Percentiles rank a stretch among this genome's conserved stretches.
Evolutionary conservation across 2,113 vertebrate species (phyloP).

Genomic region (Ibidorhyncha struthersii): DNA sequence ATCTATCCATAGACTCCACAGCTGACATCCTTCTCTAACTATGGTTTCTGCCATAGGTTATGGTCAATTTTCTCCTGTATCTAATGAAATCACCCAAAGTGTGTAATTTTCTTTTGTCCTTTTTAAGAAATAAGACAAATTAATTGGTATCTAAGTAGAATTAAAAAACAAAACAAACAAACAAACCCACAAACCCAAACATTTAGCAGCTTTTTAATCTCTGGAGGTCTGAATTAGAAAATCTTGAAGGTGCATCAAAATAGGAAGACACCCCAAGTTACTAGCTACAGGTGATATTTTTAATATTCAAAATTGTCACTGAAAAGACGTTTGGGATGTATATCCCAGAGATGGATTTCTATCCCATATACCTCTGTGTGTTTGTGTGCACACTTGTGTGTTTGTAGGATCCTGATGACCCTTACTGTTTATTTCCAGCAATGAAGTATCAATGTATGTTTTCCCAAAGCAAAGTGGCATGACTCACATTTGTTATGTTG

Average conservation of each 20-base stretch:
- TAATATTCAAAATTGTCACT: neutral
- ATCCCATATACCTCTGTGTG: neutral
- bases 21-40: neutral
- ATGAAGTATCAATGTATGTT: neutral
- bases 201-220: neutral
- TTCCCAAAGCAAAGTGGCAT: neutral
- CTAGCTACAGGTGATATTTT: neutral
- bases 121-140: neutral
- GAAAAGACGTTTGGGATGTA: neutral
- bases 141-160: neutral
- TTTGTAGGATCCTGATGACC: neutral
- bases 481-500: neutral
- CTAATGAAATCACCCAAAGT: neutral
- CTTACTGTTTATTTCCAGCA: neutral
- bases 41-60: neutral
- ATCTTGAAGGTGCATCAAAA: neutral
- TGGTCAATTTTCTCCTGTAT: neutral
- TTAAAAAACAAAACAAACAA: neutral
- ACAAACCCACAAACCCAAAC: too few species aligned
- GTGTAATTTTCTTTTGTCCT: neutral
- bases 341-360: neutral
- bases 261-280: neutral
- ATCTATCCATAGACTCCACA: neutral
- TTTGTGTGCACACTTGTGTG: fast-evolving
- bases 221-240: neutral